Percentiles rank a stretch among this genome's conserved stretches.
These are phyloP conservation scores for Eueides isabella DNA, from an alignment of 1,140 invertebrate species.

Conservation along the genomic window DNA sequence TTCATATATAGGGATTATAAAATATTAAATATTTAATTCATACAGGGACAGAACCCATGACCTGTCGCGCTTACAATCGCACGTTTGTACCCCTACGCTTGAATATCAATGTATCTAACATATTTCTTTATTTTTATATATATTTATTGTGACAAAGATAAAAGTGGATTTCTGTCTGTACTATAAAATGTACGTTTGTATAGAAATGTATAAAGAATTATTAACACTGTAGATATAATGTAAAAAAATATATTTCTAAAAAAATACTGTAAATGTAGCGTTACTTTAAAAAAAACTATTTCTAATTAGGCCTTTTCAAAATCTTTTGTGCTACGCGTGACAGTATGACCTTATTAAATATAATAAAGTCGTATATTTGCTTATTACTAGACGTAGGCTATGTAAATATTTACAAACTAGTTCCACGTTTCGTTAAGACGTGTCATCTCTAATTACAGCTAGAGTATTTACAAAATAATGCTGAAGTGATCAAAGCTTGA, in stretches of 20 bases:
- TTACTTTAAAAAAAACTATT: background rate
- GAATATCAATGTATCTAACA: too few relatives aligned
- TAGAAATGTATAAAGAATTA: background rate
- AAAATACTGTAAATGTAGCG: background rate
- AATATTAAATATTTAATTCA: too few relatives aligned
- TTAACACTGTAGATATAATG: background rate
- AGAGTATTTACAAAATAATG: constrained; percentile 21
- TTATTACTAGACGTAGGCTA: background rate
- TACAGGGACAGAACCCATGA: too few relatives aligned
- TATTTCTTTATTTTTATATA: too few relatives aligned
- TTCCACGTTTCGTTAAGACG: constrained; percentile 7
- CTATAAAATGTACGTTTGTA: too few relatives aligned
- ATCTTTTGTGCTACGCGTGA: background rate
- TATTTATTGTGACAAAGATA: too few relatives aligned
- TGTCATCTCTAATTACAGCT: constrained; percentile 23
- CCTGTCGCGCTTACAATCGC: too few relatives aligned
- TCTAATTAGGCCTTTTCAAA: constrained; percentile 3
- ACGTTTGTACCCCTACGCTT: too few relatives aligned
- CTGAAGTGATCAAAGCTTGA: background rate
- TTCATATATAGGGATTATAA: too few relatives aligned
- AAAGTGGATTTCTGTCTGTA: too few relatives aligned
- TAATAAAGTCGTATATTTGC: background rate
- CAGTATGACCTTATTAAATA: background rate
- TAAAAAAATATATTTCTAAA: too few relatives aligned
- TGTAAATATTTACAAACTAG: background rate